Percentiles rank a stretch among this genome's conserved stretches.
phyloP scores from a whole-genome alignment of 2,797 vertebrate species.

The Steatocranus sp. region DNA sequence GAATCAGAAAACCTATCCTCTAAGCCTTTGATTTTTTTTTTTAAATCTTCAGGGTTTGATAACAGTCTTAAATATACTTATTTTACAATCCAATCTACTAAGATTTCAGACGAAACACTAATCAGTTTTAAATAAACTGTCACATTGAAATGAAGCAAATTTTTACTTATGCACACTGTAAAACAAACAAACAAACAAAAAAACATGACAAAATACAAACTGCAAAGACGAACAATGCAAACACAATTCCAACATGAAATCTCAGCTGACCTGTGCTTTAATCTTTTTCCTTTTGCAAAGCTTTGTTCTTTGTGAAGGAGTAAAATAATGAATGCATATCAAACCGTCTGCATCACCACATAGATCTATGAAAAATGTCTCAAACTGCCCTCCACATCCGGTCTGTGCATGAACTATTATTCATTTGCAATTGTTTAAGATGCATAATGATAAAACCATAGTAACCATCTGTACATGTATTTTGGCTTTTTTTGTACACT shows the following conservation, averaged over 20 bases:
- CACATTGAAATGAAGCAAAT: not conserved
- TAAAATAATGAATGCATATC: not conserved
- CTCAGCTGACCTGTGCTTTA: slow-evolving; percentile 17
- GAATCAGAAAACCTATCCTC: slow-evolving; percentile 24
- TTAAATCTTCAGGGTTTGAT: slow-evolving; percentile 22
- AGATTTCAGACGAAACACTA: not conserved
- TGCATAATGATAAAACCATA: not conserved
- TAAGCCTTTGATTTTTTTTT: slow-evolving; percentile 35
- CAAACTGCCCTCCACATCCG: slow-evolving; percentile 29
- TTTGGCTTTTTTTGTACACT: not conserved
- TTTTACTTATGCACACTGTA: not conserved
- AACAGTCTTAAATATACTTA: not conserved
- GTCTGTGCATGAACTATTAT: not conserved
- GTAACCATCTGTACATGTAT: not conserved
- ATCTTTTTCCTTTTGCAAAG: slow-evolving; percentile 27
- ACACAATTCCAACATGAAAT: not conserved
- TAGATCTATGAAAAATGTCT: slow-evolving; percentile 27
- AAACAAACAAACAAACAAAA: not conserved
- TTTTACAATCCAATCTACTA: not conserved
- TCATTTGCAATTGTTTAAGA: not conserved
- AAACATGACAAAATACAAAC: not conserved
- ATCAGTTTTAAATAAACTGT: not conserved
- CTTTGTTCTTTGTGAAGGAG: slow-evolving; percentile 12
- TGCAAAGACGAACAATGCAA: not conserved
- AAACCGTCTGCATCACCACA: slow-evolving; percentile 19